These are phyloP conservation scores for Aegithalos caudatus DNA, from an alignment of 2,113 vertebrate species.

Conservation along the genomic window DNA sequence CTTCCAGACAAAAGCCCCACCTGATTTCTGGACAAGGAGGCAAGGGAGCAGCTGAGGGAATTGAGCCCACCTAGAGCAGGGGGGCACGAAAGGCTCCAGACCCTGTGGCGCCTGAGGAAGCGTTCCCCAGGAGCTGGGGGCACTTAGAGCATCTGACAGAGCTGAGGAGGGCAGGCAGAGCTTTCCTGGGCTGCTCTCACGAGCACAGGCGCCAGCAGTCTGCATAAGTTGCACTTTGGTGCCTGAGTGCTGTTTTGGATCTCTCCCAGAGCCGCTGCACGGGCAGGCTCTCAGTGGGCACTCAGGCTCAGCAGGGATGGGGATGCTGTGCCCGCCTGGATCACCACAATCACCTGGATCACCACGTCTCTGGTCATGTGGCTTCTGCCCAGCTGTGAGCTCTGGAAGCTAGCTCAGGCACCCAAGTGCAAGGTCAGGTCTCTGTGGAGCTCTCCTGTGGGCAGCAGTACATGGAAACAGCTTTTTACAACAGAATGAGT, in stretches of 20 bases:
- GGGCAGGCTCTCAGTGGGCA: neutral
- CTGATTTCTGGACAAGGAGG: neutral
- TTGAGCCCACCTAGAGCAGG: neutral
- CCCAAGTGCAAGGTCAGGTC: neutral
- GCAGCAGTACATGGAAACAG: neutral
- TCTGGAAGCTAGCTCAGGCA: neutral
- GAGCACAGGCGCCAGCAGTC: slow-evolving; percentile 51
- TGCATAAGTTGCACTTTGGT: slow-evolving; percentile 7
- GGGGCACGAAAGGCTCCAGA: neutral
- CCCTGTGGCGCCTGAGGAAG: neutral
- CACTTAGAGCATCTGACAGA: neutral
- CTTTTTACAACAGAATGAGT: neutral
- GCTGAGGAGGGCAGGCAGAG: neutral
- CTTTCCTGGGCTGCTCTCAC: neutral
- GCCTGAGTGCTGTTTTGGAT: slow-evolving; percentile 62
- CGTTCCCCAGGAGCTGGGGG: neutral
- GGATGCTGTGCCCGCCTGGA: neutral
- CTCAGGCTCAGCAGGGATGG: neutral
- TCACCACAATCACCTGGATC: neutral
- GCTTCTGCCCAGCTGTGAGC: neutral
- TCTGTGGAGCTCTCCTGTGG: neutral
- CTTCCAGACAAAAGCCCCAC: neutral
- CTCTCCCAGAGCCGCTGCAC: slow-evolving; percentile 23
- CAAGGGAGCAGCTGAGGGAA: neutral
- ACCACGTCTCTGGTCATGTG: neutral